A percentile compares a stretch with the other conserved stretches of the same genome.
These are phyloP conservation scores for Andrena fulva DNA, from an alignment of 2,888 invertebrate genomes.

Conservation along the genomic window DNA sequence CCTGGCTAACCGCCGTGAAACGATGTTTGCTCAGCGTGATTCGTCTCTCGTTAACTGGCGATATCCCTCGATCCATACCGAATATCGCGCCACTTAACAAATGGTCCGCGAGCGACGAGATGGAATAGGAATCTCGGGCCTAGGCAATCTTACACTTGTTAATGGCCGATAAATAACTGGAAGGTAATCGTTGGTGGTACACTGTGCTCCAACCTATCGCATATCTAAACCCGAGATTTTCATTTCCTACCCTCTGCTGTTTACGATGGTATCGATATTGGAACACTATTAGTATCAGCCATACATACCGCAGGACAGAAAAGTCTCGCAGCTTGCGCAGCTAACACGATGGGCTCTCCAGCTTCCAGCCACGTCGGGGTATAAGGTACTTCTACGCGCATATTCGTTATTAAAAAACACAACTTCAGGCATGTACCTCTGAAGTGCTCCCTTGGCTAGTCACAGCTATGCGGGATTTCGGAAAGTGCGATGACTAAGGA, in stretches of 20 bases:
- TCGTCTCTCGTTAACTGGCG: constrained; percentile 12
- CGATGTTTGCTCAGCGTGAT: neutral
- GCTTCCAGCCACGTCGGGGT: too few species aligned
- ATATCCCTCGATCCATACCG: neutral
- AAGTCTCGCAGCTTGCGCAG: neutral
- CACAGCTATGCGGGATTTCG: too few species aligned
- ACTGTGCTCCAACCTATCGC: neutral
- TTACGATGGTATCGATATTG: constrained; percentile 3
- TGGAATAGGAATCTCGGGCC: neutral
- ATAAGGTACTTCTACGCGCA: too few species aligned
- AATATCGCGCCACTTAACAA: constrained; percentile 9
- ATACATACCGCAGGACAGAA: neutral
- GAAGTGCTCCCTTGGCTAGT: too few species aligned
- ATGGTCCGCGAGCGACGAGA: neutral
- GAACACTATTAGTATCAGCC: neutral
- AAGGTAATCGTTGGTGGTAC: neutral
- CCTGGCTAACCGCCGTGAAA: neutral
- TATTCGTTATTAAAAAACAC: too few species aligned
- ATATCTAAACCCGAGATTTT: neutral
- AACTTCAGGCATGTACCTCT: too few species aligned
- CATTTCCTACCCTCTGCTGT: neutral
- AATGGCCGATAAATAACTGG: constrained; percentile 16
- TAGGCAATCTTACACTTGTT: neutral
- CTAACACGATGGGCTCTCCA: too few species aligned
- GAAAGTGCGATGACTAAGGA: too few species aligned